These are phyloP conservation scores for Trissolcus brochymenae DNA, from an alignment of 2,888 invertebrate species.

Conservation along the genomic window DNA sequence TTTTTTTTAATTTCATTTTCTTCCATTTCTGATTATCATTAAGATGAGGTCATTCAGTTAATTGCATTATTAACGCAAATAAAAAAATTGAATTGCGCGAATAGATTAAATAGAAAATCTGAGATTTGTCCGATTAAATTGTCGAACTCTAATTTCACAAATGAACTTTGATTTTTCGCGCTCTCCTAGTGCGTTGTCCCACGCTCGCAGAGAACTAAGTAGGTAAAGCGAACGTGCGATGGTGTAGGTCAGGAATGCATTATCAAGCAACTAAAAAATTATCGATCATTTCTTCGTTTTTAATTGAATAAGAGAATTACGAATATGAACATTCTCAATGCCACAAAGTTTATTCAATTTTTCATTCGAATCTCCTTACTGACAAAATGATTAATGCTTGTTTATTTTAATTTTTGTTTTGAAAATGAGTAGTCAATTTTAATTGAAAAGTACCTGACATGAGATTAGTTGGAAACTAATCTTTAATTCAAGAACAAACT, in stretches of 20 bases:
- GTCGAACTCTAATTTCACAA: not conserved
- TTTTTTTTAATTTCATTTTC: no score
- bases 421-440: slow-evolving; percentile 37
- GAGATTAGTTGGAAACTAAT: slow-evolving; percentile 4
- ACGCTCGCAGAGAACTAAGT: slow-evolving; percentile 48
- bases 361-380: slow-evolving; percentile 5
- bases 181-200: slow-evolving; percentile 37
- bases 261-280: slow-evolving; percentile 41
- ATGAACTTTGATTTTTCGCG: no score
- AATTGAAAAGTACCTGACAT: not conserved
- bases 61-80: no score
- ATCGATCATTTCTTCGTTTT: slow-evolving; percentile 32
- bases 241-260: slow-evolving; percentile 54
- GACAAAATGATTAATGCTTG: slow-evolving; percentile 14
- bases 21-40: no score
- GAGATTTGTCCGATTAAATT: not conserved
- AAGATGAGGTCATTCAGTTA: no score
- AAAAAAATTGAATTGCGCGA: no score
- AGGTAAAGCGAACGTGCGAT: slow-evolving; percentile 52
- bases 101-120: not conserved
- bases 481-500: no score
- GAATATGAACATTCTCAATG: not conserved
- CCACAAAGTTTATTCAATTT: slow-evolving; percentile 7
- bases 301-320: slow-evolving; percentile 38
- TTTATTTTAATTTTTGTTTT: slow-evolving; percentile 31